These are phyloP conservation scores for Idris sp. DNA, from an alignment of 1,140 invertebrate species.

Conservation along the genomic window DNA sequence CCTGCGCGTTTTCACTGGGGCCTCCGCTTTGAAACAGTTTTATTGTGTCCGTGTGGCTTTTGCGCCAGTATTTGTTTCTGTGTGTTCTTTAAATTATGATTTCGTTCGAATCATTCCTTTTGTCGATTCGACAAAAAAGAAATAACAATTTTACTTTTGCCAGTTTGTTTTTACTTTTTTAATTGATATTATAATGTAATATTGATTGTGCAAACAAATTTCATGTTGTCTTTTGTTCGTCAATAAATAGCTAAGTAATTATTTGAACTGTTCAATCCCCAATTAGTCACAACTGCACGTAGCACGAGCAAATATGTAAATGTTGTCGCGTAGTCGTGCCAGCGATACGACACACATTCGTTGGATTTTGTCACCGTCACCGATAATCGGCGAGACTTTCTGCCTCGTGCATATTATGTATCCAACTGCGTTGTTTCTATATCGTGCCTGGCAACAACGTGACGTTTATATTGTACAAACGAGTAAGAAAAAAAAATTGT, in stretches of 20 bases:
- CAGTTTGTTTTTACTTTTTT: background rate
- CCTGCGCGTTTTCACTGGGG: slow-evolving; percentile 1
- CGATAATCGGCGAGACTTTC: slow-evolving; percentile 59
- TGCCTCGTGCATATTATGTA: slow-evolving; percentile 56
- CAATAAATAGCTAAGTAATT: slow-evolving; percentile 51
- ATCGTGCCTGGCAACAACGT: slow-evolving; percentile 55
- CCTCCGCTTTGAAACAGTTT: no score
- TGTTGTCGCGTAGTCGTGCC: slow-evolving; percentile 53
- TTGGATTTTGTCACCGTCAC: slow-evolving; percentile 60
- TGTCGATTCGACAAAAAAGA: slow-evolving; percentile 11
- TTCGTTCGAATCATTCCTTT: slow-evolving; percentile 10
- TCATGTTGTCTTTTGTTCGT: slow-evolving; percentile 9
- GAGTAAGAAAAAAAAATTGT: slow-evolving; percentile 15
- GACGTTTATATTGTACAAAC: slow-evolving; percentile 29
- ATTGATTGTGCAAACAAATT: background rate
- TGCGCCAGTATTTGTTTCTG: slow-evolving; percentile 3
- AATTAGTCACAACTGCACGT: slow-evolving; percentile 56
- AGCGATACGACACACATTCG: slow-evolving; percentile 57
- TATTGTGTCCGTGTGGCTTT: no score
- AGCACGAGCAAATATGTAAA: slow-evolving; percentile 58
- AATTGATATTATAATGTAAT: background rate
- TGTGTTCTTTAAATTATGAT: slow-evolving; percentile 16
- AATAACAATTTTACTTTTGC: no score
- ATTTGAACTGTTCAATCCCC: slow-evolving; percentile 37
- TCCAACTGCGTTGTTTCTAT: slow-evolving; percentile 53